Conservation (phyloP, 2,888 invertebrate genomes). For the Tetrapedia diversipes region DNA sequence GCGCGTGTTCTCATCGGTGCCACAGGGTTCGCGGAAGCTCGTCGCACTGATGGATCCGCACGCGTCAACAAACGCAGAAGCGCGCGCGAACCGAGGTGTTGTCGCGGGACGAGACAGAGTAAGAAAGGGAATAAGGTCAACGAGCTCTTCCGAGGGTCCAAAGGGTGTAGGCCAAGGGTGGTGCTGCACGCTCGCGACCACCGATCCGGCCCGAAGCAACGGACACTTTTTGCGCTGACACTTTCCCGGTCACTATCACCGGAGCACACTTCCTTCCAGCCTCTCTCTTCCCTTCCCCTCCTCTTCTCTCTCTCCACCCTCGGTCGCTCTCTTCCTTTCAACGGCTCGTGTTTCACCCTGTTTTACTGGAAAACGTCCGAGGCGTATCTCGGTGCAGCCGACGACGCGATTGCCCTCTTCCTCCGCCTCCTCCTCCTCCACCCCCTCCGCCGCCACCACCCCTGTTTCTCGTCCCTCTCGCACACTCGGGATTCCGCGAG, state of each 20-base stretch:
- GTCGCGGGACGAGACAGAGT: background rate
- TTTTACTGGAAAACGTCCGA: slow-evolving; percentile 41
- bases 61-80: too few species aligned
- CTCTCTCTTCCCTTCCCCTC: slow-evolving; percentile 30
- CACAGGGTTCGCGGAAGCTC: background rate
- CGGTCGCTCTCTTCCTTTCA: slow-evolving; percentile 18
- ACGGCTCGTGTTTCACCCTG: slow-evolving; percentile 30
- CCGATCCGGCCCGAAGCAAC: slow-evolving; percentile 13
- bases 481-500: background rate
- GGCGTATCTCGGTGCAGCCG: slow-evolving; percentile 57
- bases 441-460: background rate
- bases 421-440: slow-evolving; percentile 50
- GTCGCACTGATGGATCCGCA: background rate
- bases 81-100: background rate
- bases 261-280: slow-evolving; percentile 37
- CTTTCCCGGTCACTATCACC: slow-evolving; percentile 40
- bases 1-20: slow-evolving; percentile 5
- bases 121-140: background rate
- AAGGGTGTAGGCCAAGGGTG: slow-evolving; percentile 50
- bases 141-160: slow-evolving; percentile 6
- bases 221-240: slow-evolving; percentile 27
- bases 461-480: slow-evolving; percentile 4
- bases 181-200: slow-evolving; percentile 8
- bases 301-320: slow-evolving; percentile 11
- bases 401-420: slow-evolving; percentile 43